A percentile compares a stretch with the other conserved stretches of the same genome.
Evolutionary conservation across 2,113 vertebrate genomes (phyloP).

Genomic region (human (Homo sapiens)): DNA sequence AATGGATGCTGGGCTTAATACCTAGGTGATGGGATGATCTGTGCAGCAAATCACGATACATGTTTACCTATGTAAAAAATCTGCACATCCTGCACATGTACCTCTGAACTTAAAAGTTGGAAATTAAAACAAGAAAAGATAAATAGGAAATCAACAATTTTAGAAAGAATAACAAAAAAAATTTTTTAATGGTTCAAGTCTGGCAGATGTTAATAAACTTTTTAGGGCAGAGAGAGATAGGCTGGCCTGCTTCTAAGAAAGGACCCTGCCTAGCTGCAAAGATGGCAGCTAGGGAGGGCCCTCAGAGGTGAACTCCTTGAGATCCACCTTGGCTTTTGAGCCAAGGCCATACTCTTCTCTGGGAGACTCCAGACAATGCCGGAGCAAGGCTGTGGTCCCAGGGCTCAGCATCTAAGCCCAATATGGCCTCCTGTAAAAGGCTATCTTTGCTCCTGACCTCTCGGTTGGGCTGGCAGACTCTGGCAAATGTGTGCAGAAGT

Average conservation of each 20-base stretch:
- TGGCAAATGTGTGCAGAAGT: fast-evolving
- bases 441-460: background rate
- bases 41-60: no score
- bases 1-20: no score
- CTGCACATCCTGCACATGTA: no score
- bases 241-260: background rate
- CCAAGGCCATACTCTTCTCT: background rate
- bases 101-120: no score
- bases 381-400: background rate
- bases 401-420: background rate
- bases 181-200: background rate
- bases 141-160: no score
- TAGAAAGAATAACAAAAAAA: no score
- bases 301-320: background rate
- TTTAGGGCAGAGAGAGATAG: background rate
- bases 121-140: no score
- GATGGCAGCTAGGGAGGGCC: background rate
- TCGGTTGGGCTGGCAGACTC: background rate
- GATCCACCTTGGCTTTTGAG: background rate
- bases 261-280: background rate
- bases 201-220: background rate
- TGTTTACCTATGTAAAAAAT: no score
- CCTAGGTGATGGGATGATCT: no score
- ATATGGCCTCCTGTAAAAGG: background rate
- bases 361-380: background rate